Base-by-base conservation (phyloP, 2,113 vertebrate species). In the Nothoprocta pentlandii region DNA sequence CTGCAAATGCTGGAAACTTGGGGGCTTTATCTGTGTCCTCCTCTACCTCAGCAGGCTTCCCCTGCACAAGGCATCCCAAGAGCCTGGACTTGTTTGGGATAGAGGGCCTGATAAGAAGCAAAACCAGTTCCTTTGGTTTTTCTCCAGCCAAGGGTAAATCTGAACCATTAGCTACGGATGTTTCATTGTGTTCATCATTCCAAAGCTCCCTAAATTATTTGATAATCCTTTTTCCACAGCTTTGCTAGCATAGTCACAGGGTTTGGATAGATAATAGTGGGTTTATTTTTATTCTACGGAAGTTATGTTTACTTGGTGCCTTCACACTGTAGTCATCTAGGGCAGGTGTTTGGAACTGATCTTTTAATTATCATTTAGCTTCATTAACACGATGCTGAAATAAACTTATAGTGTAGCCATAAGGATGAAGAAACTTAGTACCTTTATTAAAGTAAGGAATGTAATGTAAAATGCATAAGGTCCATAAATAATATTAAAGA, bases 211-310 rank as follows among this genome's bases (percentile, higher is more conserved):
- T n/a, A 68, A 76, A 30, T 28, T 75, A 36, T 73, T 75, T 82
- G 70, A 67, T 87, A 85, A 82, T 62, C 25, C 1, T 4, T 80
- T 75, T 76, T n/a, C 47, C 26, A 76, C 28, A 79, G 32, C 34
- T 94, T 86, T 87, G 22, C 42, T 79, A 58, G 20, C 79, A 5
- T 47, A 62, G 30, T 76, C 67, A 69, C 41, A 81, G 7, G 15
- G 26, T 64, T 76, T 82, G 91, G 49, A 46, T 56, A 69, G 42
- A 61, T 58, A n/a, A 77, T 2, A 58, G 8, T 80, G 17, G 28
- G 41, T 94, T 94, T 94, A 42, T 63, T 73, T 94, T 79, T 54
- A 82, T 53, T 91, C 81, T 59, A 85, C 61, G 73, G 70, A 87
- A 91, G 62, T 6, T n/a, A 54, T 36, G 26, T 14, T 91, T 82